Conservation (phyloP, 2,888 invertebrate genomes). For the Nomada hirtipes region DNA sequence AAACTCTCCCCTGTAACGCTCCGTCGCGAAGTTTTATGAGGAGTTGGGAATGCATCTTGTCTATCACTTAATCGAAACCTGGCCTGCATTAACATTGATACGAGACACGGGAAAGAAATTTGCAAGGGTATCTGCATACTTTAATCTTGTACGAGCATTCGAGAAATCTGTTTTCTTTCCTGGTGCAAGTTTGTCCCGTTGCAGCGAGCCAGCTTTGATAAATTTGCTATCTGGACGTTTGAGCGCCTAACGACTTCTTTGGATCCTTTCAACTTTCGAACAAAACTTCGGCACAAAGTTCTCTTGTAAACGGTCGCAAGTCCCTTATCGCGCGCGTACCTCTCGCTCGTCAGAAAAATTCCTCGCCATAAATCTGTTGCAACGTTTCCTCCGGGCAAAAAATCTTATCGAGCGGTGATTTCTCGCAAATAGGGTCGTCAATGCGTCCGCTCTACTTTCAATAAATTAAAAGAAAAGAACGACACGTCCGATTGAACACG, state of each 20-base stretch:
- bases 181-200: not conserved
- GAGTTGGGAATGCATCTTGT: not conserved
- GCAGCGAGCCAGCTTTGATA: no score
- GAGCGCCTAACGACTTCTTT: not conserved
- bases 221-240: not conserved
- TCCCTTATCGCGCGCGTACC: not conserved
- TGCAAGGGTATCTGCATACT: not conserved
- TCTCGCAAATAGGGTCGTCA: not conserved
- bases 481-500: conserved; percentile 1
- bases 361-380: not conserved
- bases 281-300: not conserved
- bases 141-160: no score
- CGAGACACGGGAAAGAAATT: not conserved
- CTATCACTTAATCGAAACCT: not conserved
- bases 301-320: no score
- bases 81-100: not conserved
- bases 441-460: conserved; percentile 14
- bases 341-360: not conserved
- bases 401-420: not conserved
- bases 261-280: conserved; percentile 20
- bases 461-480: not conserved
- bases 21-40: not conserved
- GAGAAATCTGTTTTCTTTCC: not conserved
- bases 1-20: not conserved
- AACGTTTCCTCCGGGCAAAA: not conserved